Base-by-base conservation (phyloP, 2,888 invertebrate genomes). In the Linnaemya vulpina region DNA sequence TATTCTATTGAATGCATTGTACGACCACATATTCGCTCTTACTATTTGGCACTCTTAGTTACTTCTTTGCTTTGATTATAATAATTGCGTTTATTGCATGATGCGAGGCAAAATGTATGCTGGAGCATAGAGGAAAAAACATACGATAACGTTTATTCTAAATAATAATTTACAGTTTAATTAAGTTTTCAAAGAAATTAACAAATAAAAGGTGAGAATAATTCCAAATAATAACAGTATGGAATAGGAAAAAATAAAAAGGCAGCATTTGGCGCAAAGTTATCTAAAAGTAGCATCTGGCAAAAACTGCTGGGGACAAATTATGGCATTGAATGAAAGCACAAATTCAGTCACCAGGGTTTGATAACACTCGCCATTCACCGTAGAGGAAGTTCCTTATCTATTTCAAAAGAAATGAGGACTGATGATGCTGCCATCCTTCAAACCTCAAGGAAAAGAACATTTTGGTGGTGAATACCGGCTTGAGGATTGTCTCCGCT, bases 141-240 rank as follows among this genome's bases (percentile, higher is more conserved):
- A 62, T 73, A 60, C 60, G 60, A 73, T 73, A 60, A 49, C n/a
- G 35, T 35, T 49, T 60, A 60, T 73, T 58, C 20, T 35, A 46
- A 46, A 20, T 35, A 40, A 35, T 71, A 71, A 68, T 53, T 53
- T 53, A 22, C 22, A 20, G 51, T 53, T 53, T 17, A 17, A 53
- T 22, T 17, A 49, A 49, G 49, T 49, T 20, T 71, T 40, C 35
- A 20, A 49, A 49, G 46, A 73, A 46, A 58, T 60, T 60, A 25
- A 40, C 11, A 22, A 55, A 25, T 25, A 58, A 55, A 22, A 53
- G 20, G 60, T 49, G 49, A 7, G 22, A 62, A 17, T 62, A n/a
- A 73, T 22, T 17, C 17, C 25, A 9, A 40, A 8, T 10, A 51
- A 49, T 49, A 17, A 17, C 8, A 58, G 17, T n/a, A 35, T 58